These are phyloP conservation scores for Metellina segmentata DNA, from an alignment of 2,888 invertebrate species.

Conservation along the genomic window DNA sequence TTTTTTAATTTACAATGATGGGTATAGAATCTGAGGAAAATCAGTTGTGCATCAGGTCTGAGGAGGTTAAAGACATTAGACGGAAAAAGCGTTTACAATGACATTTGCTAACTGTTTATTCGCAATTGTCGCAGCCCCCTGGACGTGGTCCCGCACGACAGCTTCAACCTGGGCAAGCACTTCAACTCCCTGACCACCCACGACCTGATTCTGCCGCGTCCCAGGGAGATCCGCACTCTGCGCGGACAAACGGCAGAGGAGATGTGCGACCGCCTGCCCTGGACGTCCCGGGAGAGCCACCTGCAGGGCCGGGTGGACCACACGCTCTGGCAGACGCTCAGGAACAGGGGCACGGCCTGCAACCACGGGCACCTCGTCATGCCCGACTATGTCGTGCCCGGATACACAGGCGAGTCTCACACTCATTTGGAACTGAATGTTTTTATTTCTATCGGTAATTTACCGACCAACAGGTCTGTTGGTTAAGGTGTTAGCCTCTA, in stretches of 20 bases:
- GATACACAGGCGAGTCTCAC: slow-evolving; percentile 58
- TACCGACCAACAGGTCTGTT: no score
- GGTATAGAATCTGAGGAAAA: no score
- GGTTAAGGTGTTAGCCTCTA: no score
- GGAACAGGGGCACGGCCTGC: slow-evolving; percentile 48
- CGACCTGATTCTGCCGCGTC: slow-evolving; percentile 32
- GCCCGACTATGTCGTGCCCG: slow-evolving; percentile 66
- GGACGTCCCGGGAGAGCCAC: slow-evolving; percentile 40
- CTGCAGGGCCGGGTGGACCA: slow-evolving; percentile 59
- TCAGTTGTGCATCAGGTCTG: no score
- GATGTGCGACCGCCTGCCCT: slow-evolving; percentile 55
- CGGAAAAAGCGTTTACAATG: not conserved
- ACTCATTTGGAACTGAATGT: no score
- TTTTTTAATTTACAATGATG: no score
- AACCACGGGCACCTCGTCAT: slow-evolving; percentile 67
- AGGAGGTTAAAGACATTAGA: no score
- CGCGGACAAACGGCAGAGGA: not conserved
- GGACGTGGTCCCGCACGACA: slow-evolving; percentile 28
- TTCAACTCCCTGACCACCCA: slow-evolving; percentile 60
- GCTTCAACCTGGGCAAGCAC: slow-evolving; percentile 38
- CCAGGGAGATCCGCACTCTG: slow-evolving; percentile 48
- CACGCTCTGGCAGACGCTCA: slow-evolving; percentile 13
- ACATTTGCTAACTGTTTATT: not conserved
- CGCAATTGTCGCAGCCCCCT: not conserved
- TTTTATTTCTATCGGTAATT: no score